Evolutionary conservation across 1,140 invertebrate genomes (phyloP), one percentile per base, ranked within the genome.

Genomic region (Danaus plexippus): DNA sequence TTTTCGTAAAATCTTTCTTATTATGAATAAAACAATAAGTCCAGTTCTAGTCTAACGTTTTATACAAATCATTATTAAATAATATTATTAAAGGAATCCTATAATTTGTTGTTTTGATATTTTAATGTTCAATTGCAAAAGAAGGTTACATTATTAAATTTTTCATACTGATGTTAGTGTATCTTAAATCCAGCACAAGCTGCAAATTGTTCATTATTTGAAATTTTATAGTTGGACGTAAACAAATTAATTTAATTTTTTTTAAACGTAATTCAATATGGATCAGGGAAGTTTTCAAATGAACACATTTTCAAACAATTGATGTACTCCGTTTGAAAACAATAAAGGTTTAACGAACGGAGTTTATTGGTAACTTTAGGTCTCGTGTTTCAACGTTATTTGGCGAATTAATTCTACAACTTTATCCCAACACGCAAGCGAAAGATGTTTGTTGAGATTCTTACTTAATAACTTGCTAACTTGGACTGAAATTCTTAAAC

Each of bases 391-490:
- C 48, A 32, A 42, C 47, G n/a, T 57, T 51, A 57, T 57, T 52
- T 51, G 55, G 47, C 48, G 45, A 57, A 57, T 46, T 48, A 57
- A 57, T 57, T 51, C 12, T 9, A 8, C 50, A 57, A 57, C 43
- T 57, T 43, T 12, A 57, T 50, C 43, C 47, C 15, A 57, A 57
- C 55, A 57, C 47, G 53, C 45, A 18, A 47, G 32, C 46, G 47
- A 48, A 49, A 56, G 47, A 56, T 43, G 54, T 22, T 56, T 41
- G 53, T 47, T 55, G 42, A 11, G 47, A 43, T 56, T 55, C 46
- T 48, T 48, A 55, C 53, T 55, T 55, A 54, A 43, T 49, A 56
- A 56, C 46, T 55, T 55, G 46, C 48, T 55, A 55, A 42, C 46
- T 55, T 55, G 32, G 40, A 42, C 47, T 47, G 15, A n/a, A 55